phyloP scores from a whole-genome alignment of 2,888 invertebrate genomes.

The Shargacucullia verbasci region DNA sequence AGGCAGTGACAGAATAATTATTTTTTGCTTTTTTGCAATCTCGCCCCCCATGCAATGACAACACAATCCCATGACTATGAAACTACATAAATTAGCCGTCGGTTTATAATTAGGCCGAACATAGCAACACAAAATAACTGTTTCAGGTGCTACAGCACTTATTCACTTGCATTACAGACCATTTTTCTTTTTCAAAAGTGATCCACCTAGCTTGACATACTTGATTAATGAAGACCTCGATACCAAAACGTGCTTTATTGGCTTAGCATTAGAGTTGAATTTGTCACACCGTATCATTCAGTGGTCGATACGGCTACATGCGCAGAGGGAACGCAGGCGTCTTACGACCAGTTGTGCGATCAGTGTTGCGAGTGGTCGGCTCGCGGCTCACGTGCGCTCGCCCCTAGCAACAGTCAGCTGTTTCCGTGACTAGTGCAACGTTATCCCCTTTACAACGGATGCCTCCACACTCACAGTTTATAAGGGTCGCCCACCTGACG shows the following conservation, averaged over 20 bases:
- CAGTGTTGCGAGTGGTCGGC: neutral
- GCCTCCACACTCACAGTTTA: too few relatives aligned
- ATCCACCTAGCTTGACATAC: neutral
- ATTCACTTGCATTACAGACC: neutral
- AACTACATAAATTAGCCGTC: slow-evolving; percentile 4
- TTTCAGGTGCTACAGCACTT: neutral
- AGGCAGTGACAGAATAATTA: too few relatives aligned
- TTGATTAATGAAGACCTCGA: neutral
- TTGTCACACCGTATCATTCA: neutral
- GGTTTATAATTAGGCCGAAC: slow-evolving; percentile 9
- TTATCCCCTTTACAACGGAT: neutral
- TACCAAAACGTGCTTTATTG: neutral
- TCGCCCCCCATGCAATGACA: neutral
- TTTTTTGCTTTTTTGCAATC: neutral
- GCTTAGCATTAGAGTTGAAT: neutral
- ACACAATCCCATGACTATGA: neutral
- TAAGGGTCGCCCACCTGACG: neutral
- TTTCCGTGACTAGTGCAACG: neutral
- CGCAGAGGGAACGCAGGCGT: neutral
- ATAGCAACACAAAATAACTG: slow-evolving; percentile 10
- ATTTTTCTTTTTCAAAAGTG: neutral
- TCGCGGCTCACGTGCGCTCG: slow-evolving; percentile 2
- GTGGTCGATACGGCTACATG: slow-evolving; percentile 8
- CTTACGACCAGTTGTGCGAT: neutral
- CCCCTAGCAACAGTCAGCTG: slow-evolving; percentile 8